phyloP scores from a whole-genome alignment of 2,888 invertebrate species.

The Drosophila meridiana region DNA sequence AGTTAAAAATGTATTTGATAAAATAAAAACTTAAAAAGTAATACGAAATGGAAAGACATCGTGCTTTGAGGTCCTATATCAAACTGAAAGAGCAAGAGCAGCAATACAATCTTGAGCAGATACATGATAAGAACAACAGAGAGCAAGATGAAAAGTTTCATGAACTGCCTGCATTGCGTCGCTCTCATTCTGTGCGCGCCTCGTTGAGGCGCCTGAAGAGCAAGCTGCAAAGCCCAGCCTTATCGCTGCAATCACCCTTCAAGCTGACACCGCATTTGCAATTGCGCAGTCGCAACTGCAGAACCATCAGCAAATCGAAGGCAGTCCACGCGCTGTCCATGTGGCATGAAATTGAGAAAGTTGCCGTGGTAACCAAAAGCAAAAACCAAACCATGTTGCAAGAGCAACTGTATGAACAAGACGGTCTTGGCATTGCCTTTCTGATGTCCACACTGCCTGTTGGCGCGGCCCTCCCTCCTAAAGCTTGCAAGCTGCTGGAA shows the following conservation, averaged over 20 bases:
- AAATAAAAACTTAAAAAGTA: constrained; percentile 1
- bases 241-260: constrained; percentile 80
- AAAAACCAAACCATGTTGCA: constrained; percentile 38
- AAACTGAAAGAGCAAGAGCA: constrained; percentile 66
- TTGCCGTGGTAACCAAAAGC: constrained; percentile 59
- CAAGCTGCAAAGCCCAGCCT: constrained; percentile 84
- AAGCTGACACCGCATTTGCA: constrained; percentile 77
- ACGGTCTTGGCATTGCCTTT: constrained; percentile 69
- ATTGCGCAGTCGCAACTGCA: constrained; percentile 56
- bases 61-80: constrained; percentile 70
- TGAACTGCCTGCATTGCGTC: constrained; percentile 84
- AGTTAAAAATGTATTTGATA: background rate
- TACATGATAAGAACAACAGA: constrained; percentile 11
- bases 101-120: constrained; percentile 32
- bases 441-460: constrained; percentile 81
- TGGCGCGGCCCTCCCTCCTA: constrained; percentile 76
- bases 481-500: constrained; percentile 83
- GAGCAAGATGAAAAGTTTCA: constrained; percentile 30
- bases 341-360: constrained; percentile 68
- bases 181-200: constrained; percentile 90
- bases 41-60: constrained; percentile 80
- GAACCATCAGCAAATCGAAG: constrained; percentile 56
- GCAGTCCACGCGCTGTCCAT: constrained; percentile 60
- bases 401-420: constrained; percentile 11
- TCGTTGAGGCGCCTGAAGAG: constrained; percentile 89